Conservation (phyloP, 2,888 invertebrate species). For the Eubasilissa splendida region DNA sequence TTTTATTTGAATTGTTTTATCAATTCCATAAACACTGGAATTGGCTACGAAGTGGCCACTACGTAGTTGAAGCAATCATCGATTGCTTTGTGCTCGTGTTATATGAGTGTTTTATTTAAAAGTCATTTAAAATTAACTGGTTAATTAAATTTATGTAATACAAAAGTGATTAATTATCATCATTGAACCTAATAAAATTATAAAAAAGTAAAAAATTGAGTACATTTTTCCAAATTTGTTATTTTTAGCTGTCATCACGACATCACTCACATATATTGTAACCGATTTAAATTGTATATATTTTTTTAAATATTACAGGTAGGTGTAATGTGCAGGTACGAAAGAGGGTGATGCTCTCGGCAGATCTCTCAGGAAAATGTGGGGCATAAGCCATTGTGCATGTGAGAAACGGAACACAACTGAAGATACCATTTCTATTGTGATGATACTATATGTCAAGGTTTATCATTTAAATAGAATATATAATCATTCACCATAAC, state of each 20-base stretch:
- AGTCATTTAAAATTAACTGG: no score
- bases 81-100: no score
- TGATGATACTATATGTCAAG: not conserved
- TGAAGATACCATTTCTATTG: not conserved
- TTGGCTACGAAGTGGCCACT: no score
- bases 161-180: no score
- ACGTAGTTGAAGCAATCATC: no score
- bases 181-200: no score
- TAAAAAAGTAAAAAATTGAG: no score
- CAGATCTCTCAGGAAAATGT: constrained; percentile 1
- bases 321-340: not conserved
- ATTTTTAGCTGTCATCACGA: not conserved
- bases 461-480: constrained; percentile 6
- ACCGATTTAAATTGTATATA: not conserved
- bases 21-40: no score
- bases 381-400: constrained; percentile 6
- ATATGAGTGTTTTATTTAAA: no score
- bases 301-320: not conserved
- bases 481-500: not conserved
- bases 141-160: no score
- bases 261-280: not conserved
- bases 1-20: no score
- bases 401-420: not conserved
- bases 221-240: not conserved
- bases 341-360: not conserved